These are phyloP conservation scores for Rhynchophorus ferrugineus DNA, from an alignment of 1,140 invertebrate species.

Conservation along the genomic window DNA sequence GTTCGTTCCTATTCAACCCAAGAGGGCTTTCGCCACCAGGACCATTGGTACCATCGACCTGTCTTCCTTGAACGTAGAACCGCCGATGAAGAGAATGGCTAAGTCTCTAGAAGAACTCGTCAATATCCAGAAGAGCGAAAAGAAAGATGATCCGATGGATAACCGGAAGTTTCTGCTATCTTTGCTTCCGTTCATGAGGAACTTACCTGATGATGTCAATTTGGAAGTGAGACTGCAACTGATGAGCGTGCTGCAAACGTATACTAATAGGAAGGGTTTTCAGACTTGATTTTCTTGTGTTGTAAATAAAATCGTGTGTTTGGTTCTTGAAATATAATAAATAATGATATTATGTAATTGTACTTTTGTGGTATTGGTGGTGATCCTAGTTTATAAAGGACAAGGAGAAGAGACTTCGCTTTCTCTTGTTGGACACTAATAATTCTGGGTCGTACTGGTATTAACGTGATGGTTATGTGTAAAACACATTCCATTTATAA, in stretches of 20 bases:
- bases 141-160: constrained; percentile 27
- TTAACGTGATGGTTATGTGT: no score
- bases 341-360: no score
- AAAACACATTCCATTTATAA: no score
- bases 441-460: no score
- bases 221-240: constrained; percentile 31
- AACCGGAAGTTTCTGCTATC: constrained; percentile 31
- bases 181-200: constrained; percentile 29
- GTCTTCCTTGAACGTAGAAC: background rate
- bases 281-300: background rate
- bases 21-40: background rate
- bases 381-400: no score
- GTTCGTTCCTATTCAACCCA: constrained; percentile 21
- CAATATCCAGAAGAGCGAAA: constrained; percentile 25
- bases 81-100: constrained; percentile 11
- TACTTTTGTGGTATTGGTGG: no score
- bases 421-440: no score
- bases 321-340: no score
- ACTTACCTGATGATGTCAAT: constrained; percentile 31
- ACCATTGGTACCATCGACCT: constrained; percentile 7
- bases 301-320: no score
- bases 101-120: constrained; percentile 23
- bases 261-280: constrained; percentile 16
- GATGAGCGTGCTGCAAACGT: constrained; percentile 29
- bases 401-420: no score